Conservation (phyloP, 1,140 invertebrate genomes). For the Ridgeia piscesae region DNA sequence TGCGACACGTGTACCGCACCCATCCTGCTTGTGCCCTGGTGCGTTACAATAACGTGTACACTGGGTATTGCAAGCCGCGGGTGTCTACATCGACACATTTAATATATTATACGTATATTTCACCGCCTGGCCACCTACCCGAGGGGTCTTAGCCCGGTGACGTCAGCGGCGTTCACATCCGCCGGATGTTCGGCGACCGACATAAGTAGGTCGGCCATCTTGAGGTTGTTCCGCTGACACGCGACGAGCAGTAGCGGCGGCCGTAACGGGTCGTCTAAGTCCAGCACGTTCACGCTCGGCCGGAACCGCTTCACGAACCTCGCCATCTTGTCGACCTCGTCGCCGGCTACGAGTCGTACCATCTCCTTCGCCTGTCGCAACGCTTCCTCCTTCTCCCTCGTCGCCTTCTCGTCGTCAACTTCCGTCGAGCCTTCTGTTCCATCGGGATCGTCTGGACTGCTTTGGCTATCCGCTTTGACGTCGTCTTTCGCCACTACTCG, state of each 20-base stretch:
- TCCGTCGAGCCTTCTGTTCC: not conserved
- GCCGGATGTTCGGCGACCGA: not conserved
- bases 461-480: not conserved
- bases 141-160: not conserved
- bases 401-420: not conserved
- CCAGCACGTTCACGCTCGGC: not conserved
- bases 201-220: not conserved
- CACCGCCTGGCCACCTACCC: not conserved
- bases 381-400: not conserved
- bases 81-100: no score
- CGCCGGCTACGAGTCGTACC: not conserved
- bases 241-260: not conserved
- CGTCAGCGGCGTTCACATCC: not conserved
- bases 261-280: not conserved
- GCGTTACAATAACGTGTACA: no score
- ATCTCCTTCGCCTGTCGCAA: not conserved
- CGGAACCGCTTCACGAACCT: not conserved
- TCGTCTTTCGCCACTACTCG: not conserved
- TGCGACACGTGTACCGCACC: no score
- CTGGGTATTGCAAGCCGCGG: no score
- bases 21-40: no score
- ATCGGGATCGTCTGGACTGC: not conserved
- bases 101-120: no score
- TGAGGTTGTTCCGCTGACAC: not conserved
- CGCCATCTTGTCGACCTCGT: not conserved